Base-by-base conservation (phyloP, 2,888 invertebrate genomes). In the Charanyca ferruginea region DNA sequence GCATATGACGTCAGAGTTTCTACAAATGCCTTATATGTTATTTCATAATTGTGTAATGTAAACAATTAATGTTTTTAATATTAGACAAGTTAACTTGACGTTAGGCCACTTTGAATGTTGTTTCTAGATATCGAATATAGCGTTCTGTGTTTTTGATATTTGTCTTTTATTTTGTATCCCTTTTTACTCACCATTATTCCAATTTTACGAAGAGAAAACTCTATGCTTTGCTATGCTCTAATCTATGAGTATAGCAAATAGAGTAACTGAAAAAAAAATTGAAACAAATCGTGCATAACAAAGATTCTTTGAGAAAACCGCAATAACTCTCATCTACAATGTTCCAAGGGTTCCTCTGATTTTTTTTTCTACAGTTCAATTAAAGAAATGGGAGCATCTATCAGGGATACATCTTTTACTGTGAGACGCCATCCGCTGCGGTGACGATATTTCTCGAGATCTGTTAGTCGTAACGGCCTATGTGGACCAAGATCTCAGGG, bases 121-220 rank as follows among this genome's bases (percentile, higher is more conserved):
- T 94, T 93, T 93, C 90, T 94, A 94, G 94, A 88, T 82, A 93
- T 88, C 87, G 85, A 95, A 93, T 94, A 95, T 93, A 95, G 94
- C 87, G 90, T 91, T 95, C 94, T 89, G 92, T 94, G 95, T 94
- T 95, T 94, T 94, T 92, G 87, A 84, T 61, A 60, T 73, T 60
- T 63, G 67, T 65, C 53, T 91, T 93, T 93, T 87, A 87, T 89
- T 87, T 79, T 16, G 28, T 13, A 13, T 11, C n/a, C 65, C 57
- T 0, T 18, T 6, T 18, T 41, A 18, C 3, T 2, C 45, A 11
- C 20, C n/a, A 3, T n/a, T 4, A 8, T 8, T 32, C 20, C 18
- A 18, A 28, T 51, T 32, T 20, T 1, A 8, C 16, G 16, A 16
- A 16, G 16, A 52, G 6, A 52, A 35, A 38, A 41, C n/a, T 41